Evolutionary conservation across 2,797 vertebrate species (phyloP), one percentile per base, ranked within the genome.

Genomic region (Silurus lanzhouensis): DNA sequence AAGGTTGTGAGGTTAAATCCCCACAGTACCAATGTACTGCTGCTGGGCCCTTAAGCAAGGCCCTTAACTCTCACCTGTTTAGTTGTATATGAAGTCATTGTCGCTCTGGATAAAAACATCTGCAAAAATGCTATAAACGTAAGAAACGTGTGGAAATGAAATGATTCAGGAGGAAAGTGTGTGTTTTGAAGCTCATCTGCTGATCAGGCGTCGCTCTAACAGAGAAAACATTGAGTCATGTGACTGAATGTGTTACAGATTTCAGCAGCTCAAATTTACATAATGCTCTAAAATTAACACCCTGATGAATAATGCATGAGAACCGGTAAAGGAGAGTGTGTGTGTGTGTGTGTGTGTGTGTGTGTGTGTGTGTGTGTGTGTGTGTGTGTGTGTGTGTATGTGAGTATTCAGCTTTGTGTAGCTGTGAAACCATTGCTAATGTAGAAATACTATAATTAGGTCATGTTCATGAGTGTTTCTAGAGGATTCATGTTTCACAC

Each of bases 291-390:
- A 75, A 75, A 75, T 75, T 55, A 75, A 25, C 48, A 75, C 25
- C 71, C 22, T 25, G 71, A 55, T 75, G 46, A 75, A 75, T 75
- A 75, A 75, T 52, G 48, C 71, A 75, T 75, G 48, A 55, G n/a
- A 48, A 13, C 70, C n/a, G 52, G 48, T 75, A 15, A 75, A 55
- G 22, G 5, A 74, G 7, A n/a, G 46, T n/a, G 20, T n/a, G 44
- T 14, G 68, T 22, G 38, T 22, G 68, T 22, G 3, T 19, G 15
- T 70, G 67, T 44, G 15, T 70, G 67, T 44, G 38, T 70, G 19
- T 22, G 38, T 13, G 6, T 38, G 31, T 38, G 14, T 19, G 14
- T 38, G 10, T 44, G 67, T 70, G 27, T 71, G 68, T 46, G 8
- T 22, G 68, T 60, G 17, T 60, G 58, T 60, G 58, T 60, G 58